Conservation (phyloP, 2,113 vertebrate species). For the Gallinago paraguaiae region DNA sequence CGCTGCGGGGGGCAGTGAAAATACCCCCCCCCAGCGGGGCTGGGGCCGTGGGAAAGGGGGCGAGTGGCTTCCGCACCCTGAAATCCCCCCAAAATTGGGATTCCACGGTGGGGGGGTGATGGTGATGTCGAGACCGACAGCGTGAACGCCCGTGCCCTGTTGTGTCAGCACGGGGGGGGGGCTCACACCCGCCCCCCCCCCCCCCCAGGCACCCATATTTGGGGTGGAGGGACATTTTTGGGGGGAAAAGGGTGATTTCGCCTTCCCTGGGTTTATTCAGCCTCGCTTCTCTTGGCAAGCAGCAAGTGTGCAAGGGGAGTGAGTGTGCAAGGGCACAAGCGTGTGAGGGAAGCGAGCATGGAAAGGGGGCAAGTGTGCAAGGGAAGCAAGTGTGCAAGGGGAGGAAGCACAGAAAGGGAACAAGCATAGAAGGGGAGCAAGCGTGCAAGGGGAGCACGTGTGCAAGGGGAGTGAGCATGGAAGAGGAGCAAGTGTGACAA, state of each 20-base stretch:
- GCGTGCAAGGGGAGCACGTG: too few relatives aligned
- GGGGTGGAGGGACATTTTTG: rapidly evolving
- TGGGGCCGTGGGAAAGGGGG: slow-evolving; percentile 23
- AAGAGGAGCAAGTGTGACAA: rapidly evolving
- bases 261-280: background rate
- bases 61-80: rapidly evolving
- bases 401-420: too few relatives aligned
- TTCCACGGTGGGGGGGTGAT: rapidly evolving
- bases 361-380: background rate
- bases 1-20: background rate
- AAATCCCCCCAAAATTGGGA: rapidly evolving
- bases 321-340: background rate
- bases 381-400: background rate
- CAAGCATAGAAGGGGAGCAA: rapidly evolving
- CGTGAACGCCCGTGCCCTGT: background rate
- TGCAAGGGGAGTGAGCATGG: too few relatives aligned
- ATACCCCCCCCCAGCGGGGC: background rate
- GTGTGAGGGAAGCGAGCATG: background rate
- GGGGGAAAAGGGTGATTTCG: too few relatives aligned
- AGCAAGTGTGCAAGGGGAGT: background rate
- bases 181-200: too few relatives aligned
- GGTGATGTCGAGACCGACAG: too few relatives aligned
- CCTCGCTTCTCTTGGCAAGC: rapidly evolving
- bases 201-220: rapidly evolving
- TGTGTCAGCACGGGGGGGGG: rapidly evolving